phyloP scores from a whole-genome alignment of 2,113 vertebrate genomes.

The Scomber colias region DNA sequence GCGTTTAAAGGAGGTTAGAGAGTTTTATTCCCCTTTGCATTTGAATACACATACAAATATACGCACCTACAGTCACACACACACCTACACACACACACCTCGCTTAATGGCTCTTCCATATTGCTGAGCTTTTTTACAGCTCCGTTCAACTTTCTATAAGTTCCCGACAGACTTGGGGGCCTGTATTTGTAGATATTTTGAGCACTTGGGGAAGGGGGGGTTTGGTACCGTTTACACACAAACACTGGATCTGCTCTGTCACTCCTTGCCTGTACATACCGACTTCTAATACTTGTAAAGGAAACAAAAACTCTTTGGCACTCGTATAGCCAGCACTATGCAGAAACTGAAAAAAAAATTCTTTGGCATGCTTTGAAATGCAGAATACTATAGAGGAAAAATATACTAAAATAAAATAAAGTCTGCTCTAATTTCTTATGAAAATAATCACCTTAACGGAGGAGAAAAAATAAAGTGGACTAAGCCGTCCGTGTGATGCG shows the following conservation, averaged over 20 bases:
- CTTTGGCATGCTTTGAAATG: conserved; percentile 89
- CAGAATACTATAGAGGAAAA: conserved; percentile 85
- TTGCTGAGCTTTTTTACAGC: conserved; percentile 66
- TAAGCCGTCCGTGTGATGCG: conserved; percentile 44
- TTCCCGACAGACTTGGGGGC: conserved; percentile 41
- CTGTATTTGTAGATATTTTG: conserved; percentile 79
- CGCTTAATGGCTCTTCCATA: conserved; percentile 61
- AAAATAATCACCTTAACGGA: conserved; percentile 63
- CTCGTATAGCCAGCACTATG: conserved; percentile 88
- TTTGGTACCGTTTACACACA: conserved; percentile 70
- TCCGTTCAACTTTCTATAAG: conserved; percentile 66
- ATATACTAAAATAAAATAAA: conserved; percentile 66
- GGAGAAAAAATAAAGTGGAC: conserved; percentile 41
- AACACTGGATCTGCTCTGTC: conserved; percentile 73
- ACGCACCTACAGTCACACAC: neutral
- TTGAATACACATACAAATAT: conserved; percentile 21
- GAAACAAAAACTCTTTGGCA: conserved; percentile 77
- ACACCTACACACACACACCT: conserved; percentile 29
- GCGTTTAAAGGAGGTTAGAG: neutral
- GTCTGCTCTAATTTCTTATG: conserved; percentile 80
- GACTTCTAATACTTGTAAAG: conserved; percentile 77
- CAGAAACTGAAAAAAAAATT: conserved; percentile 81
- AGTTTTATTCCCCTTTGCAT: conserved; percentile 23
- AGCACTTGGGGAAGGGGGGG: conserved; percentile 52
- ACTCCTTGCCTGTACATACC: conserved; percentile 80